Base-by-base conservation (phyloP, 2,888 invertebrate species). In the Xestia rhomboidea region DNA sequence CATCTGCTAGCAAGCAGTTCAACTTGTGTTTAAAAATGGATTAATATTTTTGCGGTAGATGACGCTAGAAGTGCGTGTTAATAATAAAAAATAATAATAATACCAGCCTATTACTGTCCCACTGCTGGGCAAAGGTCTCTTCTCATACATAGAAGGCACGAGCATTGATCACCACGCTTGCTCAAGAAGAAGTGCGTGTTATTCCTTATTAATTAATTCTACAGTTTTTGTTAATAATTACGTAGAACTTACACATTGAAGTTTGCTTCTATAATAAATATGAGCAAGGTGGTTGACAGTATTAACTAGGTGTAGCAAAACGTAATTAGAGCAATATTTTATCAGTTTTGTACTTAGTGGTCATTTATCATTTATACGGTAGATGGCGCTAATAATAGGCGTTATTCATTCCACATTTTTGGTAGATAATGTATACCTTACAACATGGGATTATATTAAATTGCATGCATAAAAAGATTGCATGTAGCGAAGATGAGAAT, bases 1-100 rank as follows among this genome's bases (percentile, higher is more conserved):
- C 51, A 68, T 62, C 60, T 54, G 34, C 1, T 64, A 18, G 34
- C 11, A 24, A 70, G 34, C 11, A 54, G 21, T 63, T 11, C 24
- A 62, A 76, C 30, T 57, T 34, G 27, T 34, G 10, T 24, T 41
- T 46, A 30, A 24, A 24, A 21, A 54, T 46, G 18, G 5, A 24
- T 34, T 74, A 24, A 15, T 57, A 41, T 41, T 72, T 27, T 18
- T 30, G 3, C 34, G 49, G 1, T 73, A 78, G 78, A 79, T 72
- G 78, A 27, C 60, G 78, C 66, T 51, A 27, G 34, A 6, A 41
- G 49, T 57, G 24, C 10, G 2, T 66, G 8, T 64, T 10, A 24
- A n/a, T n/a, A n/a, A n/a, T n/a, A n/a, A n/a, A n/a, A n/a, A n/a
- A n/a, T n/a, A n/a, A n/a, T n/a, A n/a, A n/a, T n/a, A n/a, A n/a